A percentile compares a stretch with the other conserved stretches of the same genome.
Conservation (phyloP, 2,888 invertebrate genomes). For the Heliconius hortense region DNA sequence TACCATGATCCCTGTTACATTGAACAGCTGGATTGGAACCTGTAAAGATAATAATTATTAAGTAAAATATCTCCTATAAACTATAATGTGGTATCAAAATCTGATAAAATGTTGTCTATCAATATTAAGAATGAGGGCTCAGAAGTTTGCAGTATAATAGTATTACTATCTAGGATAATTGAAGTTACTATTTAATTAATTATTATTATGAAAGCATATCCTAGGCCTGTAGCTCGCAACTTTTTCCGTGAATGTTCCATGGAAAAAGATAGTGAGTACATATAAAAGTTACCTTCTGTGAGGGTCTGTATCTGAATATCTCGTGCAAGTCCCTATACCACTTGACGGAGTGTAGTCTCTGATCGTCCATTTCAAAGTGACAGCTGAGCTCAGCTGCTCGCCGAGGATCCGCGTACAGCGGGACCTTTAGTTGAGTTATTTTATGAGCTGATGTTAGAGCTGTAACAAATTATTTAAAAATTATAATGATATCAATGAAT, state of each 20-base stretch:
- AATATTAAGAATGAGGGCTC: too few species aligned
- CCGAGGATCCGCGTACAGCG: constrained; percentile 73
- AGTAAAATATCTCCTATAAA: not conserved
- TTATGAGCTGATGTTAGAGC: constrained; percentile 73
- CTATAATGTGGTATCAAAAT: too few species aligned
- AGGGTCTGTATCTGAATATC: constrained; percentile 59
- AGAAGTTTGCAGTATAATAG: too few species aligned
- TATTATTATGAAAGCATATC: too few species aligned
- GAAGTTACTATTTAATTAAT: too few species aligned
- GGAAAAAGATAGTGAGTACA: not conserved
- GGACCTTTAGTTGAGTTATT: constrained; percentile 74
- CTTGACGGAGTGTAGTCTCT: constrained; percentile 46
- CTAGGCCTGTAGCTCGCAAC: too few species aligned
- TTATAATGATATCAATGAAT: too few species aligned
- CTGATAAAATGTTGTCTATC: too few species aligned
- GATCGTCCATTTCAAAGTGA: constrained; percentile 65
- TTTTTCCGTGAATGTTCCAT: not conserved
- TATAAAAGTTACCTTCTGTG: constrained; percentile 49
- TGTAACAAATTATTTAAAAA: constrained; percentile 50
- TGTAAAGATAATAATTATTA: constrained; percentile 43
- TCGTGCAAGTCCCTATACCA: constrained; percentile 76
- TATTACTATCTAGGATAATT: too few species aligned
- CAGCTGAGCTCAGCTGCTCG: constrained; percentile 77
- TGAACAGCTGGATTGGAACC: constrained; percentile 48
- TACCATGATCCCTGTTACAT: constrained; percentile 71